Conservation (phyloP, 1,140 invertebrate genomes). For the Leptoteleia sp. region DNA sequence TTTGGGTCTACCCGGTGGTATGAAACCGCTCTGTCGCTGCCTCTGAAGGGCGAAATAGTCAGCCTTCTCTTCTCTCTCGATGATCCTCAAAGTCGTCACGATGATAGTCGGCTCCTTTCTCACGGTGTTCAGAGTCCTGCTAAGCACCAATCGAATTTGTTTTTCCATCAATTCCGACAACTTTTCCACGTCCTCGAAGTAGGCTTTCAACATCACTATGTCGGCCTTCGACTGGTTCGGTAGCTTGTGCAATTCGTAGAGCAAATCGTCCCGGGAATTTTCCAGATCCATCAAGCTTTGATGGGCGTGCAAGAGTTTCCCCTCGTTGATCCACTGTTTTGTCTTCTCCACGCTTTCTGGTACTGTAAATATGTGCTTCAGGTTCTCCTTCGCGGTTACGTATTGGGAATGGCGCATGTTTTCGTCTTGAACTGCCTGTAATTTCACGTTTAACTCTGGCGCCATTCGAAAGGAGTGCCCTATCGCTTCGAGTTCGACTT, state of each 20-base stretch:
- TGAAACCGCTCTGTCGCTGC: slow-evolving; percentile 91
- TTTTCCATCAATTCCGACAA: slow-evolving; percentile 95
- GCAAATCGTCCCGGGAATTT: slow-evolving; percentile 94
- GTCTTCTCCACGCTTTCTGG: slow-evolving; percentile 98
- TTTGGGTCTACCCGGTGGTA: slow-evolving; percentile 96
- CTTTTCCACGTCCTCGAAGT: slow-evolving; percentile 97
- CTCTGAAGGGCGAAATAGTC: slow-evolving; percentile 90
- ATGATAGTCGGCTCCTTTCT: slow-evolving; percentile 97
- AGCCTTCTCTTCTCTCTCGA: slow-evolving; percentile 97
- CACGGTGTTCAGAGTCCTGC: slow-evolving; percentile 95
- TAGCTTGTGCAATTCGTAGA: slow-evolving; percentile 96
- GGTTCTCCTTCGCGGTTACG: slow-evolving; percentile 97
- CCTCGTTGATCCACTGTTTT: slow-evolving; percentile 95
- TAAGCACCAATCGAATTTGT: slow-evolving; percentile 93
- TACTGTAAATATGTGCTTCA: slow-evolving; percentile 99
- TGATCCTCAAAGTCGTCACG: slow-evolving; percentile 97
- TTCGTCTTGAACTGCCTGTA: slow-evolving; percentile 94
- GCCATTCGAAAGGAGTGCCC: slow-evolving; percentile 84
- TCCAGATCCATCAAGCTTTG: slow-evolving; percentile 97
- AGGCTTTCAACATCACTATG: slow-evolving; percentile 94
- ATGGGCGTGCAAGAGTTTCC: slow-evolving; percentile 96
- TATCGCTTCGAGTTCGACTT: slow-evolving; percentile 83
- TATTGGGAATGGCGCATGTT: slow-evolving; percentile 97
- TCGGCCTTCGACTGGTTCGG: slow-evolving; percentile 95
- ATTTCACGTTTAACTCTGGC: slow-evolving; percentile 86